These are phyloP conservation scores for Drosophila parthenogenetica DNA, from an alignment of 2,888 invertebrate species.

Conservation along the genomic window DNA sequence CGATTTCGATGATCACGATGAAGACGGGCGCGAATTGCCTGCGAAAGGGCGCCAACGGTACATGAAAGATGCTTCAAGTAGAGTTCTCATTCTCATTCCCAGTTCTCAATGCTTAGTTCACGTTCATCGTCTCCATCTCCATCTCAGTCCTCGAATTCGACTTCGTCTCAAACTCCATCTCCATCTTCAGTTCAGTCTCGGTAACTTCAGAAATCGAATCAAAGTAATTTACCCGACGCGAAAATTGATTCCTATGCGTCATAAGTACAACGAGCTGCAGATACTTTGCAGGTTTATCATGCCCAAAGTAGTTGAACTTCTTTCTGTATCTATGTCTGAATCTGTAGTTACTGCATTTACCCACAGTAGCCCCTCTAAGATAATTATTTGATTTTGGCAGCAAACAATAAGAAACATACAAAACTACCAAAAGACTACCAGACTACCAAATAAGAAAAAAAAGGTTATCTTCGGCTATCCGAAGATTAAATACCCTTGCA, in stretches of 20 bases:
- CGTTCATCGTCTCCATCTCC: background rate
- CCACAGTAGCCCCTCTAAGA: conserved; percentile 40
- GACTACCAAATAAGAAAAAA: too few species aligned
- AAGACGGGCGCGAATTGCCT: conserved; percentile 71
- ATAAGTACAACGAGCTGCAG: conserved; percentile 37
- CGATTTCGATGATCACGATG: conserved; percentile 65
- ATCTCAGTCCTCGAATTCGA: background rate
- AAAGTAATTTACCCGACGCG: conserved; percentile 68
- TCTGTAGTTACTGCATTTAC: conserved; percentile 2
- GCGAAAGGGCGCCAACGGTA: conserved; percentile 72
- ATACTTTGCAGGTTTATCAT: conserved; percentile 39
- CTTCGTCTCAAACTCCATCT: background rate
- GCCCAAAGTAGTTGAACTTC: conserved; percentile 42
- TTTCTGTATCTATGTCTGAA: conserved; percentile 23
- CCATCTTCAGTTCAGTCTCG: conserved; percentile 5
- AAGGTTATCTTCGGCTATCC: too few species aligned
- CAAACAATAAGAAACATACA: conserved; percentile 8
- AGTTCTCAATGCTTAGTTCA: conserved; percentile 1
- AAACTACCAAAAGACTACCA: background rate
- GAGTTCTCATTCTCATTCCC: conserved; percentile 45
- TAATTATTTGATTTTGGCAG: conserved; percentile 52
- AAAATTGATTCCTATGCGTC: conserved; percentile 63
- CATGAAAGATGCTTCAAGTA: conserved; percentile 57
- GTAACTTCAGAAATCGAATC: conserved; percentile 73
- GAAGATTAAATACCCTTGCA: too few species aligned